Conservation (phyloP, 2,113 vertebrate species). For the Sciurus niger region DNA sequence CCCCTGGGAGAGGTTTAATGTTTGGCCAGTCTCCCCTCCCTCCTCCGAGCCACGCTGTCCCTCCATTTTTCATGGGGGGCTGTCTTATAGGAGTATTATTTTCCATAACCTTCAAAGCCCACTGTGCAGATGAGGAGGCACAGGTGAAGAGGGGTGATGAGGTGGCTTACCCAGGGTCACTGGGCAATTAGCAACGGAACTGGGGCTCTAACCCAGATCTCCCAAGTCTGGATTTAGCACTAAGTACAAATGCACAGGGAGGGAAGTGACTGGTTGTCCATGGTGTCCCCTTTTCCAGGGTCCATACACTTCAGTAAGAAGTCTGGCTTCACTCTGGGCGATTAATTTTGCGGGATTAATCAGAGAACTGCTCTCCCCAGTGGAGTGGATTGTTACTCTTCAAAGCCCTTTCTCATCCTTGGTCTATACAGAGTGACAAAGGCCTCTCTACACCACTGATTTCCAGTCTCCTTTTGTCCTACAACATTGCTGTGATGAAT, state of each 20-base stretch:
- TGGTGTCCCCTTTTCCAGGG: neutral
- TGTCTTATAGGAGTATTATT: too few species aligned
- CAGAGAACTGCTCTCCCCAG: neutral
- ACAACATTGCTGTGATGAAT: fast-evolving
- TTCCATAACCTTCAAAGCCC: too few species aligned
- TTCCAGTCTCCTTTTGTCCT: neutral
- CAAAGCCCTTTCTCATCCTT: neutral
- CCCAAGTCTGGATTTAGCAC: neutral
- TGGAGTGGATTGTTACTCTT: neutral
- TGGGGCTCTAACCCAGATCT: neutral
- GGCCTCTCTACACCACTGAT: fast-evolving
- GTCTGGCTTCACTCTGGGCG: neutral
- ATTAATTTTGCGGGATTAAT: neutral
- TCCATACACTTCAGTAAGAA: neutral
- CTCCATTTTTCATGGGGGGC: too few species aligned
- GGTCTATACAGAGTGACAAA: neutral
- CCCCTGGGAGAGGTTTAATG: too few species aligned
- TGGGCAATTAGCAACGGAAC: neutral
- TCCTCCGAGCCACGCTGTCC: too few species aligned
- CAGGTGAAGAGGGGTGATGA: neutral
- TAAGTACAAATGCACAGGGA: neutral
- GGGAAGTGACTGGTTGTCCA: neutral
- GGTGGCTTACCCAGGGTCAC: neutral
- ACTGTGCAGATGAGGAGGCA: too few species aligned
- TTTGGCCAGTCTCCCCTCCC: too few species aligned